Evolutionary conservation across 2,113 vertebrate species (phyloP), one percentile per base, ranked within the genome.

Genomic region (Leptodactylus fuscus): DNA sequence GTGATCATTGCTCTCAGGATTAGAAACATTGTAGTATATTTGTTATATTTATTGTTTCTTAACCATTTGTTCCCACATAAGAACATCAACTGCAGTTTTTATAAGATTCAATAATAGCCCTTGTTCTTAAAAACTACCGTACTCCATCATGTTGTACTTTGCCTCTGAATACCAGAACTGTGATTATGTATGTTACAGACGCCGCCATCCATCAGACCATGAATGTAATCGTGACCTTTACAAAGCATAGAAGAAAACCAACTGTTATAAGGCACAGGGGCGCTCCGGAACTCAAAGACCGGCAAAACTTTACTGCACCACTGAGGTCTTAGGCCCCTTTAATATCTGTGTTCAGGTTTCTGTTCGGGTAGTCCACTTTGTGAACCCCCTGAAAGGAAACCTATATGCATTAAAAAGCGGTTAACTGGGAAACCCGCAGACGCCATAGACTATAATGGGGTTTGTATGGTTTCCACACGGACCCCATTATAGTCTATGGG

Each of bases 171-270:
- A 80, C 0, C 32, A 36, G 55, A 80, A 41, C 77, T 60, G 77
- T 55, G 77, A 80, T 80, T 80, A 80, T 62, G 53, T 80, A 80
- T 62, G 53, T 80, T 13, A 8, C 77, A 44, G n/a, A 15, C 36
- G 77, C 36, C 62, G 22, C 53, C 32, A 78, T 78, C 49, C 53
- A 32, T 60, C 77, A 62, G 2, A 62, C 38, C 36, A 29, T 18
- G 77, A 80, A 80, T 80, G 60, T 80, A 60, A 2, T 60, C n/a
- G 34, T 62, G 77, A 80, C 77, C 77, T 80, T 80, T 80, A 55
- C 6, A 44, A 80, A 44, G 53, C n/a, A 44, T 5, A 5, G 6
- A 15, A 62, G 13, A 80, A 80, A 62, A 60, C 53, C 55, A 80
- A 38, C 77, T 44, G 32, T 27, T 62, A 80, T 16, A 80, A 24